phyloP scores from a whole-genome alignment of 2,113 vertebrate genomes.

The Nycticebus coucang region DNA sequence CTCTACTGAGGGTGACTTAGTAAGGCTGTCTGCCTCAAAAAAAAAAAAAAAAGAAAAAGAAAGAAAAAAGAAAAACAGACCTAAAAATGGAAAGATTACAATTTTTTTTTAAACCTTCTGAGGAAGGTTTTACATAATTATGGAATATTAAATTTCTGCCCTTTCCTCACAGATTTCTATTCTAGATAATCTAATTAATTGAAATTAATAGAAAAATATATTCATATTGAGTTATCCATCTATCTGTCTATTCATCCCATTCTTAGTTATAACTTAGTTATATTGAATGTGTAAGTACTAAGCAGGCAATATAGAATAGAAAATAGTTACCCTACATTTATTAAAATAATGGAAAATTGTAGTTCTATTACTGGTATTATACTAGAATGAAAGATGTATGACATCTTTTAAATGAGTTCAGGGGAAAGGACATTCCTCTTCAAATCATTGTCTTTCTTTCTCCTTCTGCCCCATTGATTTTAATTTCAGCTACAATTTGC shows the following conservation, averaged over 20 bases:
- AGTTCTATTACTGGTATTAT: neutral
- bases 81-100: neutral
- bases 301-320: neutral
- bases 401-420: neutral
- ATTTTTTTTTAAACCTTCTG: neutral
- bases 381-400: neutral
- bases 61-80: neutral
- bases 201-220: neutral
- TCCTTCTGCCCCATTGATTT: slow-evolving; percentile 12
- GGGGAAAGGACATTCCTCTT: neutral
- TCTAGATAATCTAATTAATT: neutral
- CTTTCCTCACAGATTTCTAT: neutral
- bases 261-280: neutral
- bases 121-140: neutral
- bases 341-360: neutral
- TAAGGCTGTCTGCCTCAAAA: too few relatives aligned
- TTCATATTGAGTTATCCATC: neutral
- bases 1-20: too few relatives aligned
- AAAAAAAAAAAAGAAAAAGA: too few relatives aligned
- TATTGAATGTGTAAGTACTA: neutral
- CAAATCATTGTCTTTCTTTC: neutral
- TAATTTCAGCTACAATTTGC: neutral
- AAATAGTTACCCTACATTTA: neutral
- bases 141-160: neutral
- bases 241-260: neutral